Evolutionary conservation across 2,888 invertebrate genomes (phyloP), one percentile per base, ranked within the genome.

Genomic region (Tridacna crocea): DNA sequence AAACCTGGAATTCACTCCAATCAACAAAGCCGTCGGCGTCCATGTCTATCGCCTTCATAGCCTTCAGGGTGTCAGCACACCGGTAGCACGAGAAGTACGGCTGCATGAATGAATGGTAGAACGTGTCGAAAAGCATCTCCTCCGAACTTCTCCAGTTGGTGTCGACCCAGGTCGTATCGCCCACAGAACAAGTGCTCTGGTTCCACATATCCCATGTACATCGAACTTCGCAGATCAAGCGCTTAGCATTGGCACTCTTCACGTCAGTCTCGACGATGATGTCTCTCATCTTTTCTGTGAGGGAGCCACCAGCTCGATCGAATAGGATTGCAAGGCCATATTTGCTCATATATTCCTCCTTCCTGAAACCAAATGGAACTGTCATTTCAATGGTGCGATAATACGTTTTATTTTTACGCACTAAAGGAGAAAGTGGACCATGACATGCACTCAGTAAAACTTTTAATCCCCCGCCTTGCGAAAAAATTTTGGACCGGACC

Each of bases 241-340:
- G 63, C 0, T 1, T 27, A 47, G 68, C 47, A 47, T 68, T 17
- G 8, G 68, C 47, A 13, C 24, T 68, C 19, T 46, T 8, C 19
- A 68, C 22, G 10, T 68, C 47, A 46, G 19, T 22, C 3, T 68
- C 22, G 26, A 27, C 27, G 46, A 68, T 68, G 47, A 68, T 27
- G 22, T 68, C 47, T 27, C 27, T 24, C 19, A 76, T 72, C 66
- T 66, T 61, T 51, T 26, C 68, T 0, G 79, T 72, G 19, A 77
- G 77, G 19, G 46, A 58, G 1, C 70, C 72, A 1, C 68, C 72
- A 22, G 72, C 27, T 13, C 75, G 75, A n/a, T 75, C 75, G 48
- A 66, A 75, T 17, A 75, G 51, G 26, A 75, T 27, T 26, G 63
- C 63, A 0, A 63, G 63, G 11, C 63, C 63, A 15, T 13, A 63